These are phyloP conservation scores for Podilymbus podiceps DNA, from an alignment of 2,113 vertebrate genomes.

Conservation along the genomic window DNA sequence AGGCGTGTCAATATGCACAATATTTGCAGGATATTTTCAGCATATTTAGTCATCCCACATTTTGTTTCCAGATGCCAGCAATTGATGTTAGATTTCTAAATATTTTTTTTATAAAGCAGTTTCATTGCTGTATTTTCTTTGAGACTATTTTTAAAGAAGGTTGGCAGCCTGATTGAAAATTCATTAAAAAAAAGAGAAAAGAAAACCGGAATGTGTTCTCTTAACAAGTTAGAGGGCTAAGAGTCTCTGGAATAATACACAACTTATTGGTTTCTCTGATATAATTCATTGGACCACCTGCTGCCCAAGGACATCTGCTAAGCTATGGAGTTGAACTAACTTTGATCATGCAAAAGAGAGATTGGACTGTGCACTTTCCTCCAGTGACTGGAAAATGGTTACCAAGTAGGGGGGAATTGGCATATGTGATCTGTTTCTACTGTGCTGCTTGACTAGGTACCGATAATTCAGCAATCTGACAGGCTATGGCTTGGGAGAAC, in stretches of 20 bases:
- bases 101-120: background rate
- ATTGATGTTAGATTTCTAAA: background rate
- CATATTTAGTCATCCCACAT: background rate
- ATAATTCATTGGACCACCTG: slow-evolving; percentile 49
- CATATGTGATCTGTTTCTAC: slow-evolving; percentile 58
- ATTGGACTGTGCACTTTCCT: slow-evolving; percentile 38
- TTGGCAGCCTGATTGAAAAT: background rate
- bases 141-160: background rate
- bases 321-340: slow-evolving; percentile 46
- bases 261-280: slow-evolving; percentile 47
- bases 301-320: slow-evolving; percentile 57
- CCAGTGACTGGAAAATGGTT: slow-evolving; percentile 48
- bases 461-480: slow-evolving; percentile 65
- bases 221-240: slow-evolving; percentile 11
- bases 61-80: background rate
- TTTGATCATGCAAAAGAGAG: slow-evolving; percentile 46
- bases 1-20: background rate
- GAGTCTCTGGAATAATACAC: background rate
- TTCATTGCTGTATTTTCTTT: background rate
- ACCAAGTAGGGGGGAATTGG: slow-evolving; percentile 32
- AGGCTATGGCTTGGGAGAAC: slow-evolving; percentile 56
- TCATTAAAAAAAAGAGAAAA: slow-evolving; percentile 7
- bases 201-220: background rate
- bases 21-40: background rate
- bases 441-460: slow-evolving; percentile 64